phyloP scores from a whole-genome alignment of 2,113 vertebrate species.

The Todiramphus saurophagus region DNA sequence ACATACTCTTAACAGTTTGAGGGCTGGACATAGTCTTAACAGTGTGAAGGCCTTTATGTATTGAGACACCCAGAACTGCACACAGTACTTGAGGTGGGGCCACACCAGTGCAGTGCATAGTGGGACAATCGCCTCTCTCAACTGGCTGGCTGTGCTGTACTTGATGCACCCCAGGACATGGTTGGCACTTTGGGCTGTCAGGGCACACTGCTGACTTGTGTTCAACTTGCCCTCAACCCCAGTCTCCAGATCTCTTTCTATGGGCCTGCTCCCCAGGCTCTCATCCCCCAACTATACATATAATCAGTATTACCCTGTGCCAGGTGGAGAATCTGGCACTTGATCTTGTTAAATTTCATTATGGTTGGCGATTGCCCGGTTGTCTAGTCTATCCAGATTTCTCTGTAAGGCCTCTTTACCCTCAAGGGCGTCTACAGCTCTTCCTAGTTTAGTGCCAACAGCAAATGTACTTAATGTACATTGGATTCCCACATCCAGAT shows the following conservation, averaged over 20 bases:
- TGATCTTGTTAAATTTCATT: background rate
- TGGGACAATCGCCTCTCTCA: too few species aligned
- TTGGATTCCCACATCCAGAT: background rate
- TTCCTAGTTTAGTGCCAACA: background rate
- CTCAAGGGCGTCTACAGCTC: background rate
- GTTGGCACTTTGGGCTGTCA: background rate
- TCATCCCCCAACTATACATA: accelerated
- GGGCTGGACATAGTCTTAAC: too few species aligned
- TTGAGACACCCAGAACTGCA: too few species aligned
- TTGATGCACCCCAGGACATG: background rate
- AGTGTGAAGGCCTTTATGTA: too few species aligned
- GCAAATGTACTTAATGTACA: background rate
- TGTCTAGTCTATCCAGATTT: background rate
- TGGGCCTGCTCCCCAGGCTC: background rate
- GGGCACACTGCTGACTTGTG: too few species aligned
- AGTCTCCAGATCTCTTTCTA: background rate
- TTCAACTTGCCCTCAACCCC: background rate
- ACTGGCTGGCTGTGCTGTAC: too few species aligned
- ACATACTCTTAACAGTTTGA: too few species aligned
- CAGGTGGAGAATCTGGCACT: background rate
- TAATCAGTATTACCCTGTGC: background rate
- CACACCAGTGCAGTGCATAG: too few species aligned
- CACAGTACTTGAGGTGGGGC: too few species aligned
- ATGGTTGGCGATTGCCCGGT: background rate
- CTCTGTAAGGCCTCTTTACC: background rate